These are phyloP conservation scores for Acrobasis suavella DNA, from an alignment of 2,888 invertebrate species.

Conservation along the genomic window DNA sequence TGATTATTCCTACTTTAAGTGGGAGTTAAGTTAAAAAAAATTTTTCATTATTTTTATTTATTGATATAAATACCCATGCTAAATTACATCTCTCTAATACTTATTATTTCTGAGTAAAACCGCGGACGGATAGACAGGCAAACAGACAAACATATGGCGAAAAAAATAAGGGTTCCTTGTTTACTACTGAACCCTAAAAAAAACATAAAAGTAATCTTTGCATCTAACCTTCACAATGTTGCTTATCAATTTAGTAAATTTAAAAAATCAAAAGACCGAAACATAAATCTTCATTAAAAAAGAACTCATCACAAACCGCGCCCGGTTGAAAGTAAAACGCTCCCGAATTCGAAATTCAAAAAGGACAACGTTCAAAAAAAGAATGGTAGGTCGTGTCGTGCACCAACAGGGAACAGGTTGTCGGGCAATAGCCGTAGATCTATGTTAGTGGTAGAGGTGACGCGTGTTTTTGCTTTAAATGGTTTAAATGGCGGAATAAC, in stretches of 20 bases:
- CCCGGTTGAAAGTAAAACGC: slow-evolving; percentile 19
- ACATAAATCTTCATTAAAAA: not conserved
- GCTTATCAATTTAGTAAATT: not conserved
- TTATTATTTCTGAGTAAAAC: too few relatives aligned
- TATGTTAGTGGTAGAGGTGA: slow-evolving; percentile 11
- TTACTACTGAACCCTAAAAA: too few relatives aligned
- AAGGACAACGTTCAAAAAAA: slow-evolving; percentile 21
- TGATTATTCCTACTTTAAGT: too few relatives aligned
- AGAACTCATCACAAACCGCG: not conserved
- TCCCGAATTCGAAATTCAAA: slow-evolving; percentile 23
- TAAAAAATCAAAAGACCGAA: not conserved
- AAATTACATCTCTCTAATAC: too few relatives aligned
- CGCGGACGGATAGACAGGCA: too few relatives aligned
- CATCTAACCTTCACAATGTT: too few relatives aligned
- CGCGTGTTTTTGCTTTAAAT: slow-evolving; percentile 7
- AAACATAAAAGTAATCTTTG: too few relatives aligned
- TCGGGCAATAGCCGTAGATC: slow-evolving; percentile 14
- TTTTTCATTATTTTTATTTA: too few relatives aligned
- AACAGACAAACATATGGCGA: too few relatives aligned
- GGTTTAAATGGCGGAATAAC: slow-evolving; percentile 1
- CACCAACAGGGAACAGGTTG: slow-evolving; percentile 24
- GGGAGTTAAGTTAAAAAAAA: too few relatives aligned
- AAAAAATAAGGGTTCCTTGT: too few relatives aligned
- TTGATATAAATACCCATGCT: too few relatives aligned
- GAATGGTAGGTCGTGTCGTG: slow-evolving; percentile 21